Conservation (phyloP, 2,888 invertebrate species). For the Bugula neritina region DNA sequence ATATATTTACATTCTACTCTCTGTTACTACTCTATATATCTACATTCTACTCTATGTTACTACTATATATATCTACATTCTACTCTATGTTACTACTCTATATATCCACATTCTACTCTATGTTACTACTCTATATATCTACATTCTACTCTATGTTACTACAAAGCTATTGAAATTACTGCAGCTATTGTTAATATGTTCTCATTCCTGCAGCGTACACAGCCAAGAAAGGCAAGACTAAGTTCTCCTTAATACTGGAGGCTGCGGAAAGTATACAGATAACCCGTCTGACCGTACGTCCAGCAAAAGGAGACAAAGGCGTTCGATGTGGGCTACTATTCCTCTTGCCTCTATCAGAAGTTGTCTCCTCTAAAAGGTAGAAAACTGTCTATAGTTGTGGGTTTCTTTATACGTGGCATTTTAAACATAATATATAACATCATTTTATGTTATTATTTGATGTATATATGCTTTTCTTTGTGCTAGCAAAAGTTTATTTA, state of each 20-base stretch:
- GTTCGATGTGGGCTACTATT: conserved; percentile 23
- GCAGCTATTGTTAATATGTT: no score
- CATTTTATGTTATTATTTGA: not conserved
- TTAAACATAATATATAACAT: not conserved
- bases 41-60: no score
- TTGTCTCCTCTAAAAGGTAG: not conserved
- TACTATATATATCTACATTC: no score
- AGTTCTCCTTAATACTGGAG: conserved; percentile 49
- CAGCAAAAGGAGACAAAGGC: conserved; percentile 21
- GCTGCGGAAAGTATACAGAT: conserved; percentile 41
- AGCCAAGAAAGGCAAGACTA: conserved; percentile 43
- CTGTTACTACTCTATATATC: no score
- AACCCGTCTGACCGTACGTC: conserved; percentile 32
- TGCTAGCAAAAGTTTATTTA: no score
- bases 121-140: no score
- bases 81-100: no score
- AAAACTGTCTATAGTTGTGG: not conserved
- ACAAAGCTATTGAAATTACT: no score
- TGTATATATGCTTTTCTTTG: no score
- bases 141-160: no score
- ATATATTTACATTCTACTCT: no score
- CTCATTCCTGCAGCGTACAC: conserved; percentile 43
- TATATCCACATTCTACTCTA: no score
- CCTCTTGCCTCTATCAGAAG: conserved; percentile 3
- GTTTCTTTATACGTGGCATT: not conserved